phyloP scores from a whole-genome alignment of 2,113 vertebrate genomes.

The Melanerpes formicivorus region DNA sequence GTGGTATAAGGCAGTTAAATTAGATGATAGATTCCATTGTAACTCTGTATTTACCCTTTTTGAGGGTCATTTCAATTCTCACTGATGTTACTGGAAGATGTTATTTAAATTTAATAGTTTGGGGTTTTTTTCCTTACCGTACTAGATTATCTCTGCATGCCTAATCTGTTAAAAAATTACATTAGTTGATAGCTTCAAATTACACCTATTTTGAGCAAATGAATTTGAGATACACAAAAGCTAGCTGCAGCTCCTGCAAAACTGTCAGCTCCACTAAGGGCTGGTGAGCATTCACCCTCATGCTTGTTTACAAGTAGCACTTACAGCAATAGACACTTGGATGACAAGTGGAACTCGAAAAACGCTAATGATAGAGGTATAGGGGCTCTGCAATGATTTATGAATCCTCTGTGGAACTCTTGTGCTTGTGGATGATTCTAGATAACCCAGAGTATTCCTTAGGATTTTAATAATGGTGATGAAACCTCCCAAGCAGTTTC shows the following conservation, averaged over 20 bases:
- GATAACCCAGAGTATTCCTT: not conserved
- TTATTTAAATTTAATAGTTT: not conserved
- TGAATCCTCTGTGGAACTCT: not conserved
- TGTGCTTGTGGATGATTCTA: not conserved
- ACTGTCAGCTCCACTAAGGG: not conserved
- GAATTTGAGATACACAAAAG: not conserved
- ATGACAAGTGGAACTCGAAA: not conserved
- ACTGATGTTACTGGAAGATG: not conserved
- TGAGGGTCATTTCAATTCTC: not conserved
- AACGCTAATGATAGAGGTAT: not conserved
- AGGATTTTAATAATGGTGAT: not conserved
- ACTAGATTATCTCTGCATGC: not conserved
- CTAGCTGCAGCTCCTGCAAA: not conserved
- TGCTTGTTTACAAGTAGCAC: not conserved
- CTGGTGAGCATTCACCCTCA: not conserved
- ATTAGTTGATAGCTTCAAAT: not conserved
- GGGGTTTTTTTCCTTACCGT: not conserved
- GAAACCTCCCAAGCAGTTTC: not conserved
- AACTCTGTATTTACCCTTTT: not conserved
- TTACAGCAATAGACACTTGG: not conserved
- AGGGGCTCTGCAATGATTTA: not conserved
- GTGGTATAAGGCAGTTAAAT: not conserved
- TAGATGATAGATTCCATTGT: not conserved
- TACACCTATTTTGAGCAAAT: not conserved
- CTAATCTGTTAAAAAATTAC: not conserved